Percentiles rank a stretch among this genome's conserved stretches.
Conservation (phyloP, 2,888 invertebrate genomes). For the Harmothoe impar region DNA sequence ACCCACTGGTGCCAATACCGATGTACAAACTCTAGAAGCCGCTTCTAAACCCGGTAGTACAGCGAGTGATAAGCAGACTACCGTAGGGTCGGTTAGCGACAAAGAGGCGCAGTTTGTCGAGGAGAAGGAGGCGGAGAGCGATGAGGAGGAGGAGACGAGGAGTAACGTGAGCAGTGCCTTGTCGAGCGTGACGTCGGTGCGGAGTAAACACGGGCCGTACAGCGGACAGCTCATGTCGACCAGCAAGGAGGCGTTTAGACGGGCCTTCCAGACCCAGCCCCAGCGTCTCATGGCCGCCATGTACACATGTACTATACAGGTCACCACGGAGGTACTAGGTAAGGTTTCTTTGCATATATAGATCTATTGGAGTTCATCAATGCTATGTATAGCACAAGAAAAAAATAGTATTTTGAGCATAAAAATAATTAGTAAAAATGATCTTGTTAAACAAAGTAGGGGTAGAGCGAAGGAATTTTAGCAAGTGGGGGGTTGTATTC, state of each 20-base stretch:
- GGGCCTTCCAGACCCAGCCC: slow-evolving; percentile 93
- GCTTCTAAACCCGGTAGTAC: background rate
- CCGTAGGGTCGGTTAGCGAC: background rate
- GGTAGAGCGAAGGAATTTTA: no score
- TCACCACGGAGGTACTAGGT: slow-evolving; percentile 94
- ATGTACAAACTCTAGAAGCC: no score
- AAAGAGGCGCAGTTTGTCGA: slow-evolving; percentile 4
- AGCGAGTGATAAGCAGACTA: background rate
- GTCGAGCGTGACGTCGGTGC: slow-evolving; percentile 4
- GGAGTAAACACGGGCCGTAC: slow-evolving; percentile 78
- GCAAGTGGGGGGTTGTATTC: no score
- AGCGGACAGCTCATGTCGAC: slow-evolving; percentile 95
- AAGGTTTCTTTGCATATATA: no score
- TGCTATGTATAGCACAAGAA: no score
- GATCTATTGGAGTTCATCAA: no score
- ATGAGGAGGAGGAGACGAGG: slow-evolving; percentile 1
- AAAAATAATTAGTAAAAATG: no score
- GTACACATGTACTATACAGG: slow-evolving; percentile 92
- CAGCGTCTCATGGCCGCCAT: slow-evolving; percentile 97
- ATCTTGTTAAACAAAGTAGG: no score
- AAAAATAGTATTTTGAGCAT: no score
- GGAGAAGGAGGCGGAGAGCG: background rate
- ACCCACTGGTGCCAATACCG: background rate
- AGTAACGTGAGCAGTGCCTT: background rate
- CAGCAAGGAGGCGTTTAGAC: slow-evolving; percentile 93